These are phyloP conservation scores for Emydoidea blandingii DNA, from an alignment of 2,797 vertebrate genomes.

Conservation along the genomic window DNA sequence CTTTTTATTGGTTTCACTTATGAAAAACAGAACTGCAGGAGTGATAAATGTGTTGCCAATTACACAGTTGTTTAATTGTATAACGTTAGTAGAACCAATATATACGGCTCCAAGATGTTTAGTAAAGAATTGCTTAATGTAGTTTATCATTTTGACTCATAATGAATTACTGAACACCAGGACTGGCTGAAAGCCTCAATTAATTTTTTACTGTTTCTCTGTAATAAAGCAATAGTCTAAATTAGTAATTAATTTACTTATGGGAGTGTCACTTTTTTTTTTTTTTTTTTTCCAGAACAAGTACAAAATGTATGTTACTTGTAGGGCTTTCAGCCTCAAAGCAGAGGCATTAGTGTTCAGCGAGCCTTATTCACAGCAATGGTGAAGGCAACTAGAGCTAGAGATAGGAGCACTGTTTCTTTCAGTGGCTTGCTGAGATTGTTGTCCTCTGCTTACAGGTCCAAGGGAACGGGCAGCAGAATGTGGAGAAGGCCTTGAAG, in stretches of 20 bases:
- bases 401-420: not conserved
- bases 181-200: conserved; percentile 66
- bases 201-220: conserved; percentile 67
- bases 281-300: conserved; percentile 31
- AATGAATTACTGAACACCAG: conserved; percentile 65
- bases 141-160: conserved; percentile 71
- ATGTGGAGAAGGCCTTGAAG: conserved; percentile 96
- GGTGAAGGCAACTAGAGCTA: not conserved
- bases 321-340: not conserved
- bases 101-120: conserved; percentile 67
- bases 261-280: conserved; percentile 39
- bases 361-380: not conserved
- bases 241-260: conserved; percentile 71
- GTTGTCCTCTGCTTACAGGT: conserved; percentile 80
- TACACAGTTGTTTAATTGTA: conserved; percentile 77
- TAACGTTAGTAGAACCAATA: conserved; percentile 70
- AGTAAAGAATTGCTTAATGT: conserved; percentile 41
- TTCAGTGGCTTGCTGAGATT: not conserved
- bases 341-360: not conserved
- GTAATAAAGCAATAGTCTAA: conserved; percentile 66
- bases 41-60: conserved; percentile 75
- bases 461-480: conserved; percentile 95
- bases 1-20: conserved; percentile 52
- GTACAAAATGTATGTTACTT: conserved; percentile 30
- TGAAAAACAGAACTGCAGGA: conserved; percentile 57